Base-by-base conservation (phyloP, 2,888 invertebrate species). In the Drosophila incognita region DNA sequence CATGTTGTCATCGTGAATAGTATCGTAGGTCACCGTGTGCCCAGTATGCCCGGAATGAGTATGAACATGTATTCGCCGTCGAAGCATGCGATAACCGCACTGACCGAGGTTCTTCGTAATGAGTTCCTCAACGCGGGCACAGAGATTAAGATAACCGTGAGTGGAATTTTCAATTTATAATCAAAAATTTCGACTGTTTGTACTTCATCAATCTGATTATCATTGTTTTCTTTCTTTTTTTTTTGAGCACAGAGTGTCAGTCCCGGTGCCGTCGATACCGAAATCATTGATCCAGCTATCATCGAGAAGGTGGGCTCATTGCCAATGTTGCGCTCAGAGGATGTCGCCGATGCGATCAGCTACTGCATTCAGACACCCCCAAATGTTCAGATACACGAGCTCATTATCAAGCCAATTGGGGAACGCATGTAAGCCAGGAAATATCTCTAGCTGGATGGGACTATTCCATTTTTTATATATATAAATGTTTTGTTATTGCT, bases 1-100 rank as follows among this genome's bases (percentile, higher is more conserved):
- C 94, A 94, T 76, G 92, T 94, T 18, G 89, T 95, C 27, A 92
- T 94, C n/a, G 92, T 94, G 6, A 94, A 93, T 61, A 93, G 93
- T 56, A 31, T 92, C 21, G 78, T 74, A 0, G 93, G 93, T 0
- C 93, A 93, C 54, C 5, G 4, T 0, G 92, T 94, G 46, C 92
- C 93, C 21, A 82, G 92, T 2, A 4, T 89, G 3, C 85, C 89
- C 0, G 48, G 60, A 2, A 2, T 79, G 53, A 70, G 76, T 71
- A 0, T 77, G 0, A 93, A 91, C 63, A 87, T 93, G 59, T 93
- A 93, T 82, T 52, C 92, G 3, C 79, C 93, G 0, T 89, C 92
- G 0, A 93, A 93, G 76, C 60, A 83, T 79, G 93, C 92, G 0
- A n/a, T 93, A 0, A 93, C 92, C 2, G 93, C 92, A 0, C 63